Evolutionary conservation across 2,113 vertebrate genomes (phyloP), one percentile per base, ranked within the genome.

Genomic region (Octodon degus): DNA sequence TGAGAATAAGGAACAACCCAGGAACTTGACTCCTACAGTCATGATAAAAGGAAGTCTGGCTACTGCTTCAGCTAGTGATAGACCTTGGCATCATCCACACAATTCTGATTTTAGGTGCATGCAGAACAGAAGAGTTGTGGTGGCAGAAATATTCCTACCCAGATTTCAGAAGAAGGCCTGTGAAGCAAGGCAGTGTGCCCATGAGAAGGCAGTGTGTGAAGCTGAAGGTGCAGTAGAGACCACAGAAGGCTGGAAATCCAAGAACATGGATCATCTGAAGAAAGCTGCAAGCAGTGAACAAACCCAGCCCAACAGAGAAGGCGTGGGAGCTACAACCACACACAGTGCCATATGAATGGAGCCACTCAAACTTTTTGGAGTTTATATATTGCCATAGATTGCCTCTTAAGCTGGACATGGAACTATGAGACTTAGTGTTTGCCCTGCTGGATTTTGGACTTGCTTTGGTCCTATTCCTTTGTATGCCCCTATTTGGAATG

Each of bases 1-100:
- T 60, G n/a, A 91, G 67, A 84, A 87, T 58, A 90, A 87, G 76
- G 74, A 84, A 81, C 60, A 77, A 77, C 47, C 12, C 40, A 77
- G 40, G 74, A 12, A 77, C 40, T 47, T 30, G 25, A 77, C 6
- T 16, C 24, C 40, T 47, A 77, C 40, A 47, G 40, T 13, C 74
- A 30, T 43, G 72, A 43, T 12, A 76, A 43, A 76, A 43, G 72
- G 72, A 76, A 76, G 22, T 22, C 37, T 43, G 37, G 16, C 72
- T 76, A 5, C 10, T 76, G 37, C 22, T 76, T 22, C 22, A 25
- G 11, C 37, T 43, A 43, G 24, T 27, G 2, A 24, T 27, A 77
- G 40, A 47, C 25, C 25, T 47, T 30, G 40, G 24, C 13, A 14
- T 47, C 25, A 77, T 27, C 40, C 40, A 30, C 24, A 47, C 27